phyloP scores from a whole-genome alignment of 2,113 vertebrate genomes.

The Aix galericulata region DNA sequence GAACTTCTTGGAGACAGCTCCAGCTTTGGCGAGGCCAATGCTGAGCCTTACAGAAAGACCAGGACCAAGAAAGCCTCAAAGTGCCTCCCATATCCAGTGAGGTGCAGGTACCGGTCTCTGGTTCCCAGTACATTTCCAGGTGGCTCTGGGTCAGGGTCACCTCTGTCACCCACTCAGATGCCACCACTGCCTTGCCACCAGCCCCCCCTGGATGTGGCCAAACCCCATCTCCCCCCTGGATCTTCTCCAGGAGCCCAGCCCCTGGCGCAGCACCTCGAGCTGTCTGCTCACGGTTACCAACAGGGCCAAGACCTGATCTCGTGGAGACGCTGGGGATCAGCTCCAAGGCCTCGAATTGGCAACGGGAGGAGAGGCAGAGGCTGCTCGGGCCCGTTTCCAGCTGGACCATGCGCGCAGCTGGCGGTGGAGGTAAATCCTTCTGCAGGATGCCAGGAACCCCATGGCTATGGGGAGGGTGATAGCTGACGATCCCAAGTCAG shows the following conservation, averaged over 20 bases:
- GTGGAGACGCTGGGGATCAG: background rate
- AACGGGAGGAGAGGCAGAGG: conserved; percentile 8
- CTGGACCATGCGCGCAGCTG: background rate
- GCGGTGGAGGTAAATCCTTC: background rate
- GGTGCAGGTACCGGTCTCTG: background rate
- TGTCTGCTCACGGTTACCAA: background rate
- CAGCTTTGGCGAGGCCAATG: background rate
- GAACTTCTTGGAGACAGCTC: conserved; percentile 9
- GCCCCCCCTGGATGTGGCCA: background rate
- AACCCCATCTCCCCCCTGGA: background rate
- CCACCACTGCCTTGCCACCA: background rate
- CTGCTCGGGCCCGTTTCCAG: background rate
- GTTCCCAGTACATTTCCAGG: background rate
- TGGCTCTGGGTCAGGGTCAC: accelerated
- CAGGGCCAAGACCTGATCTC: conserved; percentile 29
- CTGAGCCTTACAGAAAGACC: background rate
- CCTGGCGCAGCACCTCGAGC: background rate
- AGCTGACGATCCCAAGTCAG: background rate
- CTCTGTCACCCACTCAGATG: background rate
- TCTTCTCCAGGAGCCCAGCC: background rate
- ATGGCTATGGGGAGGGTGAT: accelerated
- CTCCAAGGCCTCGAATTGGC: conserved; percentile 11
- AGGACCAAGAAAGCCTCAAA: background rate
- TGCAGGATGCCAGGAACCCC: background rate
- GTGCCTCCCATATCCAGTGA: background rate